Base-by-base conservation (phyloP, 2,797 vertebrate genomes). In the Gadopsis marmoratus region DNA sequence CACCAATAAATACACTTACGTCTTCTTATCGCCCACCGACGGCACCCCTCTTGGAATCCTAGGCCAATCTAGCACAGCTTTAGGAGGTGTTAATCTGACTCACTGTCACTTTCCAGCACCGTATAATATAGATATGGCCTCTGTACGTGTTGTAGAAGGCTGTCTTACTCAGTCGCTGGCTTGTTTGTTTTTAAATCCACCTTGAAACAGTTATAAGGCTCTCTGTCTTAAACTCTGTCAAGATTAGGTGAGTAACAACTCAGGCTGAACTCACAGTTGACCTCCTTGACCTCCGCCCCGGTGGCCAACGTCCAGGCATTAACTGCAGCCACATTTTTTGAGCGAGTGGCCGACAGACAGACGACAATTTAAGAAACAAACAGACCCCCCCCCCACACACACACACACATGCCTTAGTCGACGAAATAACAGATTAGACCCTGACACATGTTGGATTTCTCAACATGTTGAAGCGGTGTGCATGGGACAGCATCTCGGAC, bases 231-330 rank as follows among this genome's bases (percentile, higher is more conserved):
- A 88, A 91, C 64, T 71, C 71, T 84, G 82, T 89, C 85, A 88
- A 82, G 86, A 89, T 84, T 85, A 90, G 75, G 69, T 87, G 85
- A 94, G 84, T 85, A 90, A 93, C 85, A 89, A 79, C 88, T 92
- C 55, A 50, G 82, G 67, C 75, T 84, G 85, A 85, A 73, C 85
- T 79, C 86, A 29, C 59, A 64, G 84, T 85, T 89, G 91, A 92
- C 91, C 92, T 89, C 64, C 64, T 61, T 64, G 85, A 93, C 92
- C 92, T 88, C 88, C 63, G 63, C 83, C 89, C 80, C 60, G 50
- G 47, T 64, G 85, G 73, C 61, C 74, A 78, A 79, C 78, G 82
- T 77, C 80, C 88, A 89, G 82, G 67, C 78, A 13, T 86, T 91
- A 66, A 83, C 79, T 72, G 65, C 64, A 72, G 78, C 83, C 83